Evolutionary conservation across 2,888 invertebrate genomes (phyloP).

Genomic region (Philaethria dido): DNA sequence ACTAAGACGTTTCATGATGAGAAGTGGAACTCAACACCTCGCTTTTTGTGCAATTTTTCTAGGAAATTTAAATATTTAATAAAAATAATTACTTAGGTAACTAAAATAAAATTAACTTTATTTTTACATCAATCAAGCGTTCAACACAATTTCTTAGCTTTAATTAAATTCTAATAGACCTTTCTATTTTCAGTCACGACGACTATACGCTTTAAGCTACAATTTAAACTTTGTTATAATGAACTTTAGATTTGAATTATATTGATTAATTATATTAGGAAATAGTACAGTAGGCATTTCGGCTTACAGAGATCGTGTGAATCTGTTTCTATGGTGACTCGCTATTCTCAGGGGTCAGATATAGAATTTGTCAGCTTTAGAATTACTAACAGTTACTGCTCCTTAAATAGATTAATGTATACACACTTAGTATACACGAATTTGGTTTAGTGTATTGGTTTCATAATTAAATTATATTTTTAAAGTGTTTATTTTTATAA

Average conservation of each 20-base stretch:
- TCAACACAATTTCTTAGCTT: background rate
- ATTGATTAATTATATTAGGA: background rate
- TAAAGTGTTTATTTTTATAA: too few species aligned
- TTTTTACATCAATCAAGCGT: background rate
- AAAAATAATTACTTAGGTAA: background rate
- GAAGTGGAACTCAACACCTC: too few species aligned
- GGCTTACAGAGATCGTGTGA: background rate
- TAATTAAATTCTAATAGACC: slow-evolving; percentile 8
- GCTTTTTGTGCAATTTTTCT: background rate
- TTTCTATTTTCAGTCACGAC: slow-evolving; percentile 17
- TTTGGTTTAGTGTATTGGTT: too few species aligned
- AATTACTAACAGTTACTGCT: background rate
- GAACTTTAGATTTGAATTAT: background rate
- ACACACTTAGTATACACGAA: too few species aligned
- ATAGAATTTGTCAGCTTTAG: background rate
- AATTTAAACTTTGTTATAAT: background rate
- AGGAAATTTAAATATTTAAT: background rate
- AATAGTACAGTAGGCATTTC: background rate
- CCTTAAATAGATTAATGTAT: too few species aligned
- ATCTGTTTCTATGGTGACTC: background rate
- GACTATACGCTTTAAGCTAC: background rate
- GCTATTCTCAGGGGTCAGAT: background rate
- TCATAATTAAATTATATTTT: too few species aligned
- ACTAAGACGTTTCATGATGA: too few species aligned
- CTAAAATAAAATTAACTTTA: background rate